Conservation (phyloP, 2,113 vertebrate genomes). For the Sander vitreus region DNA sequence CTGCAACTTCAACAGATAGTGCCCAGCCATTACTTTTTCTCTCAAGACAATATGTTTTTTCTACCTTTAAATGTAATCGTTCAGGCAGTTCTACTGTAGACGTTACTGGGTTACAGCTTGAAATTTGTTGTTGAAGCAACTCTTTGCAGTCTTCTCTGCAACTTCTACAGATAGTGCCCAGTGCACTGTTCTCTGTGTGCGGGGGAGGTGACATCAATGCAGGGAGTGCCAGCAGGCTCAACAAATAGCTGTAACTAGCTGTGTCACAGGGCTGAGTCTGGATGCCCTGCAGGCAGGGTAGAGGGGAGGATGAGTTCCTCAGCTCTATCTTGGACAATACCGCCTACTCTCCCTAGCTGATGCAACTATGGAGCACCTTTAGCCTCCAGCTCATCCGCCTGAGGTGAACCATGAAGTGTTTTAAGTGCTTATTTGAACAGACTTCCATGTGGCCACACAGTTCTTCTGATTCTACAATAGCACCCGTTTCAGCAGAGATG, state of each 20-base stretch:
- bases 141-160: too few relatives aligned
- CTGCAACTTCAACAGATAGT: too few relatives aligned
- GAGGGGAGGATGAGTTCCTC: slow-evolving; percentile 46
- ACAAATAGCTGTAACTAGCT: slow-evolving; percentile 42
- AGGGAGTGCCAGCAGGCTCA: slow-evolving; percentile 58
- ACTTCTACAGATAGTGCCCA: slow-evolving; percentile 39
- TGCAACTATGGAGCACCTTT: slow-evolving; percentile 46
- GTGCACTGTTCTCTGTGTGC: slow-evolving; percentile 28
- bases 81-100: too few relatives aligned
- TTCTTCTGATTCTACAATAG: slow-evolving; percentile 11
- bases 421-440: slow-evolving; percentile 41
- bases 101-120: too few relatives aligned
- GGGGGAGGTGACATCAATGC: slow-evolving; percentile 58
- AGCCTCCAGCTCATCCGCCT: slow-evolving; percentile 59
- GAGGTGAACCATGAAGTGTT: slow-evolving; percentile 43
- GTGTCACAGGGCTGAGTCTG: slow-evolving; percentile 60
- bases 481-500: not conserved
- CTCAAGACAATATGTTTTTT: not conserved
- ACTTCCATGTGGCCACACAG: slow-evolving; percentile 28
- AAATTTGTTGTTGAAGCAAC: too few relatives aligned
- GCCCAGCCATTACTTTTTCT: not conserved
- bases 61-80: not conserved
- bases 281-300: slow-evolving; percentile 57
- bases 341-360: slow-evolving; percentile 60
- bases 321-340: slow-evolving; percentile 58